Percentiles rank a stretch among this genome's conserved stretches.
These are phyloP conservation scores for Apteryx owenii DNA, from an alignment of 2,113 vertebrate species.

Conservation along the genomic window DNA sequence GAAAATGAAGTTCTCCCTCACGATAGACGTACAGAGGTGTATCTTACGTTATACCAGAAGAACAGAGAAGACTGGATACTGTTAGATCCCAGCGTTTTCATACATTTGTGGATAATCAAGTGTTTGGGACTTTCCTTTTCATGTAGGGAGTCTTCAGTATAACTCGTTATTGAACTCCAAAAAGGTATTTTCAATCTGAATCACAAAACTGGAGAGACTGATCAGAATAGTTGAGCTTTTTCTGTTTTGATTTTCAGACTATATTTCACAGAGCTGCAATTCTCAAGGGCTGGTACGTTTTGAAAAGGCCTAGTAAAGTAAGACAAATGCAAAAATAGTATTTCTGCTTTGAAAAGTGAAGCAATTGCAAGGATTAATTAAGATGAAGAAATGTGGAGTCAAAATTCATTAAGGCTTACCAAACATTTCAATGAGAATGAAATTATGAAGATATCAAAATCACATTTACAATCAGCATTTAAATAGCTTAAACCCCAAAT, in stretches of 20 bases:
- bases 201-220: background rate
- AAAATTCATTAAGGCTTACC: background rate
- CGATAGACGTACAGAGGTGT: rapidly evolving
- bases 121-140: background rate
- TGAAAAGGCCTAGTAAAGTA: background rate
- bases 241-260: background rate
- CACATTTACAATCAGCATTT: background rate
- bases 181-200: background rate
- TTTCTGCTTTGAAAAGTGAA: background rate
- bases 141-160: background rate
- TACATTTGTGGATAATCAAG: rapidly evolving
- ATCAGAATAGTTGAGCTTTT: background rate
- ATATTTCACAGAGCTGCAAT: background rate
- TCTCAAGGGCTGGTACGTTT: background rate
- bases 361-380: background rate
- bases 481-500: background rate
- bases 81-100: background rate
- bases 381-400: background rate
- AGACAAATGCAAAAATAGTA: background rate
- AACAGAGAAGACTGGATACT: background rate
- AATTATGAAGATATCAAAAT: background rate
- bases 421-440: background rate
- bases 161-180: background rate
- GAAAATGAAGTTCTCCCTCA: background rate
- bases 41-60: background rate